Evolutionary conservation across 2,113 vertebrate genomes (phyloP).

Genomic region (Percina caprodes): DNA sequence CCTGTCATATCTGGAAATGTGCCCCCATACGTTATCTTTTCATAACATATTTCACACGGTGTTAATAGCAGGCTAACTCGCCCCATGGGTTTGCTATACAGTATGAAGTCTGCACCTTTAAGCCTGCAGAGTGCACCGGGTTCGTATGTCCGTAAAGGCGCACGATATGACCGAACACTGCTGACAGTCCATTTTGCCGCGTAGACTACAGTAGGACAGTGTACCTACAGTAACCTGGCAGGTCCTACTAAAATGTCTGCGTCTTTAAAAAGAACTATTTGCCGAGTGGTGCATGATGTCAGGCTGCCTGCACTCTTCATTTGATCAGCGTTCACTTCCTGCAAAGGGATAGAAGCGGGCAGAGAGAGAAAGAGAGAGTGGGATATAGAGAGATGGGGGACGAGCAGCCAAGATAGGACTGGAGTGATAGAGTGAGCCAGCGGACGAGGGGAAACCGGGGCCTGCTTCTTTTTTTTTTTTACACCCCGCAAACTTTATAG

Average conservation of each 20-base stretch:
- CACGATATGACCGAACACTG: conserved; percentile 45
- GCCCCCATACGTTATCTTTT: neutral
- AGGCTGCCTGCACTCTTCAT: conserved; percentile 77
- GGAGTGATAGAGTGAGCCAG: conserved; percentile 71
- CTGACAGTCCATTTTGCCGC: conserved; percentile 17
- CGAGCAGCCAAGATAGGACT: conserved; percentile 66
- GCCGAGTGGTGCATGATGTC: conserved; percentile 82
- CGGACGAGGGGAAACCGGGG: conserved; percentile 71
- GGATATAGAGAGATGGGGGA: conserved; percentile 69
- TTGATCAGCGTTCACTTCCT: conserved; percentile 87
- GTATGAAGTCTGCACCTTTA: conserved; percentile 69
- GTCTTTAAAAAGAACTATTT: conserved; percentile 84
- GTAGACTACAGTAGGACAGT: conserved; percentile 38
- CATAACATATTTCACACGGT: neutral
- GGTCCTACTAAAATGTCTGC: conserved; percentile 70
- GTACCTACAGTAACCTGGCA: conserved; percentile 39
- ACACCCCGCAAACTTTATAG: conserved; percentile 80
- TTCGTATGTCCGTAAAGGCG: conserved; percentile 76
- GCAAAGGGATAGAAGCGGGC: conserved; percentile 78
- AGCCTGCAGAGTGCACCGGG: conserved; percentile 73
- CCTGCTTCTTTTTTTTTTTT: conserved; percentile 42
- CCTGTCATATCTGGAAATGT: neutral
- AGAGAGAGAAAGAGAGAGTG: conserved; percentile 66
- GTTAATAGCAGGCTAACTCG: neutral
- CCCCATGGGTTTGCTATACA: neutral